A percentile compares a stretch with the other conserved stretches of the same genome.
phyloP scores from a whole-genome alignment of 2,888 invertebrate genomes.

The Chrysolina haemoptera region DNA sequence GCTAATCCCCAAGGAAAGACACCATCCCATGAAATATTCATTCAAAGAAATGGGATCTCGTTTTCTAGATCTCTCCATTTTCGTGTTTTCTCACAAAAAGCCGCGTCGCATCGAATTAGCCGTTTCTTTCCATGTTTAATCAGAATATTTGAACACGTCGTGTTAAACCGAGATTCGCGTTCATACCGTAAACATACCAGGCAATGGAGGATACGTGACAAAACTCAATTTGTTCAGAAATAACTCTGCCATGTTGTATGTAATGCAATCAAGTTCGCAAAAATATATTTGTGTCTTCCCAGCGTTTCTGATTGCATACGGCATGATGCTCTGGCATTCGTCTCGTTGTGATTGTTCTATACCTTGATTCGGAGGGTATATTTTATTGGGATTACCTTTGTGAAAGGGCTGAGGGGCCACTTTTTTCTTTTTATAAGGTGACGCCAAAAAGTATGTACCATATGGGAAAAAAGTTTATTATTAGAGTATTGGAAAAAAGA shows the following conservation, averaged over 20 bases:
- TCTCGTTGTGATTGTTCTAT: neutral
- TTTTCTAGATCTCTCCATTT: constrained; percentile 39
- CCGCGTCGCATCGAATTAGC: constrained; percentile 37
- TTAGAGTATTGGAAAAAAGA: too few relatives aligned
- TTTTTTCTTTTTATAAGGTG: too few relatives aligned
- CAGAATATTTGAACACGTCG: constrained; percentile 63
- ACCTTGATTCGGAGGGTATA: too few relatives aligned
- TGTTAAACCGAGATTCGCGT: constrained; percentile 42
- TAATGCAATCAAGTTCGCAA: constrained; percentile 38
- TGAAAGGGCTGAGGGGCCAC: too few relatives aligned
- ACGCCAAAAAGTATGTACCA: too few relatives aligned
- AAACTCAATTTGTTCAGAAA: constrained; percentile 64
- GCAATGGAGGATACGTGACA: constrained; percentile 61
- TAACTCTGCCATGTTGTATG: constrained; percentile 35
- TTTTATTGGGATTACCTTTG: too few relatives aligned
- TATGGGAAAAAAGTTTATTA: too few relatives aligned
- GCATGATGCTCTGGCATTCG: constrained; percentile 7
- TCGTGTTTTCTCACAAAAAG: constrained; percentile 41
- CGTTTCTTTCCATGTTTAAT: constrained; percentile 60
- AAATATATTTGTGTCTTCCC: constrained; percentile 29
- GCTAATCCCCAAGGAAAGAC: constrained; percentile 32
- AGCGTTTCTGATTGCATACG: constrained; percentile 10
- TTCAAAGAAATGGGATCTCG: constrained; percentile 39
- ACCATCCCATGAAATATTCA: constrained; percentile 44
- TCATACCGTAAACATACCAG: constrained; percentile 38